These are phyloP conservation scores for Sebastes cheni DNA, from an alignment of 2,797 vertebrate species.

Conservation along the genomic window DNA sequence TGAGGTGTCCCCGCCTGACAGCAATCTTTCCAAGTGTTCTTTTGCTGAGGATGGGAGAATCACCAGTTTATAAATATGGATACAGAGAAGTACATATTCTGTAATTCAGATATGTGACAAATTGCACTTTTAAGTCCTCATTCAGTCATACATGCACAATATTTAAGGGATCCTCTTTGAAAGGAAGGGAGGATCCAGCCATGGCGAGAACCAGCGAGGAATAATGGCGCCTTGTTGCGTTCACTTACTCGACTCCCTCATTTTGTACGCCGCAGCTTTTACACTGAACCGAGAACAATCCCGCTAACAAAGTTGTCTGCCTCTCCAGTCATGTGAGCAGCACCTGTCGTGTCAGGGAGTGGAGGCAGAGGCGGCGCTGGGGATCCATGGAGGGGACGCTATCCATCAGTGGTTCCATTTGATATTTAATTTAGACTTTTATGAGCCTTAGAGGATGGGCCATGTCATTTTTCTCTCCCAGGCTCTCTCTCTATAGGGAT, in stretches of 20 bases:
- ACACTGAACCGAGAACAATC: constrained; percentile 57
- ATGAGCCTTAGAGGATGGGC: constrained; percentile 84
- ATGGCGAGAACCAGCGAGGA: constrained; percentile 35
- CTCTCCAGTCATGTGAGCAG: constrained; percentile 78
- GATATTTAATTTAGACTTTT: constrained; percentile 89
- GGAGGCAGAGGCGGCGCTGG: constrained; percentile 60
- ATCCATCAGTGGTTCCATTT: constrained; percentile 87
- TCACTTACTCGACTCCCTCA: constrained; percentile 35
- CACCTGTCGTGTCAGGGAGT: constrained; percentile 73
- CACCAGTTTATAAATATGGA: constrained; percentile 77
- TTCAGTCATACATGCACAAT: constrained; percentile 52
- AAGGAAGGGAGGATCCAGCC: constrained; percentile 51
- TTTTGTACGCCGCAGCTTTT: constrained; percentile 52
- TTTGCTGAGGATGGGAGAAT: constrained; percentile 71
- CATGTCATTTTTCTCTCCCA: constrained; percentile 79
- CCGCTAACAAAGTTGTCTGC: constrained; percentile 82
- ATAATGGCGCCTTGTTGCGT: constrained; percentile 59
- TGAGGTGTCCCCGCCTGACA: constrained; percentile 72
- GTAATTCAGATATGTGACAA: constrained; percentile 66
- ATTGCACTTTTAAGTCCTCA: constrained; percentile 56
- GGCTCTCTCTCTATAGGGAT: constrained; percentile 75
- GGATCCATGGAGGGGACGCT: constrained; percentile 74
- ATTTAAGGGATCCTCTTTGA: constrained; percentile 57
- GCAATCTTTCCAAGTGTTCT: constrained; percentile 61
- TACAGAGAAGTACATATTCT: constrained; percentile 40